Percentiles rank a stretch among this genome's conserved stretches.
phyloP scores from a whole-genome alignment of 2,888 invertebrate species.

The Drosophila nigricruria region DNA sequence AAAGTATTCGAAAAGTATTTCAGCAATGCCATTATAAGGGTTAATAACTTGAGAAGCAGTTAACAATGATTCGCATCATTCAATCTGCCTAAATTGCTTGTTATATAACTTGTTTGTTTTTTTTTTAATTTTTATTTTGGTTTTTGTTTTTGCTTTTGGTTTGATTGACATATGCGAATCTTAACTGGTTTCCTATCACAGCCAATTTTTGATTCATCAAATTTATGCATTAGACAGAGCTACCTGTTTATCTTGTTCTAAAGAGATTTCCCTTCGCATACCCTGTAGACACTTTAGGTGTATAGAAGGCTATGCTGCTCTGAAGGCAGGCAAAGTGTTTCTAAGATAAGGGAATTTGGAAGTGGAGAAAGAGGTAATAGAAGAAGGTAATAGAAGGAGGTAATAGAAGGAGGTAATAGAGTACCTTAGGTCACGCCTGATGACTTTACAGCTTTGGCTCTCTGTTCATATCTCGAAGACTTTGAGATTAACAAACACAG shows the following conservation, averaged over 20 bases:
- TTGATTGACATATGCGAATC: conserved; percentile 4
- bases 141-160: background rate
- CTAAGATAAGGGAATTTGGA: background rate
- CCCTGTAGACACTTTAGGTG: background rate
- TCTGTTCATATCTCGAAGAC: background rate
- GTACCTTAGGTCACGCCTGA: background rate
- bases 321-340: background rate
- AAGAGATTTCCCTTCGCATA: conserved; percentile 19
- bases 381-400: too few species aligned
- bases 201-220: conserved; percentile 10
- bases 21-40: conserved; percentile 50
- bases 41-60: conserved; percentile 35
- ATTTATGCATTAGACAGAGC: conserved; percentile 15
- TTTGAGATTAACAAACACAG: background rate
- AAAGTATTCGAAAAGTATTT: conserved; percentile 40
- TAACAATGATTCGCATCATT: conserved; percentile 29
- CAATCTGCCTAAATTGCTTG: conserved; percentile 20
- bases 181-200: conserved; percentile 19
- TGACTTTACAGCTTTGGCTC: background rate
- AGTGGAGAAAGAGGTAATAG: too few species aligned
- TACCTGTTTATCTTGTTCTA: conserved; percentile 35
- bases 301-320: background rate
- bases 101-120: conserved; percentile 12
- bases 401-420: too few species aligned
- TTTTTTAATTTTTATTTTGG: background rate